Base-by-base conservation (phyloP, 2,797 vertebrate genomes). In the Xerus rutilus region DNA sequence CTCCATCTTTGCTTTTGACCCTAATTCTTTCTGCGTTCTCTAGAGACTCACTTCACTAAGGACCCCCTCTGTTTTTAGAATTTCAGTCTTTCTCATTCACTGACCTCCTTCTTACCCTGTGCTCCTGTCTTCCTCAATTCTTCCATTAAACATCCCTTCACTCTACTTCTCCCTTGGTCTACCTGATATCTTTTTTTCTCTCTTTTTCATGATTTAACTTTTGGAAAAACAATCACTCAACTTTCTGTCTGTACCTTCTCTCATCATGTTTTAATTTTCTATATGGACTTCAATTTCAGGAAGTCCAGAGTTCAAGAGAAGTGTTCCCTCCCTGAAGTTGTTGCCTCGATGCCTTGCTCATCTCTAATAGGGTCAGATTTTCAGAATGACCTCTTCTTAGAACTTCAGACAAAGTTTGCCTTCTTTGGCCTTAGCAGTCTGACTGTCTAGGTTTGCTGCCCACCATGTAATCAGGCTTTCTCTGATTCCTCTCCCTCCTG, bases 1-100 rank as follows among this genome's bases (percentile, higher is more conserved):
- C 25, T 89, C 49, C 76, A 65, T n/a, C 77, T 81, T 6, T 83
- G 32, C 81, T 43, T 85, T 67, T 54, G 5, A 32, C 20, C 52
- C 47, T 32, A 70, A 54, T 74, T 70, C 15, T 90, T 86, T 83
- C 73, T 94, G 62, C 69, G 20, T 78, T 92, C 77, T 89, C 25
- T 70, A 86, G 73, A 70, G 62, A 17, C 21, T 86, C 69, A 49
- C 54, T 94, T 88, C 54, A 65, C 57, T 81, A 72, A 76, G 76
- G 78, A 87, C 18, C 11, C 7, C 13, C 72, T 77, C 8, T 76
- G 95, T 93, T 88, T 85, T 96, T 90, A 45, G 84, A 86, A 49
- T 59, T 83, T 84, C 35, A 30, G 1, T 62, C 43, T 85, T 91
- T 78, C n/a, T 86, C 8, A 43, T 67, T 70, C 57, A 70, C 1